These are phyloP conservation scores for Brevimyrus niger DNA, from an alignment of 2,113 vertebrate genomes.

Conservation along the genomic window DNA sequence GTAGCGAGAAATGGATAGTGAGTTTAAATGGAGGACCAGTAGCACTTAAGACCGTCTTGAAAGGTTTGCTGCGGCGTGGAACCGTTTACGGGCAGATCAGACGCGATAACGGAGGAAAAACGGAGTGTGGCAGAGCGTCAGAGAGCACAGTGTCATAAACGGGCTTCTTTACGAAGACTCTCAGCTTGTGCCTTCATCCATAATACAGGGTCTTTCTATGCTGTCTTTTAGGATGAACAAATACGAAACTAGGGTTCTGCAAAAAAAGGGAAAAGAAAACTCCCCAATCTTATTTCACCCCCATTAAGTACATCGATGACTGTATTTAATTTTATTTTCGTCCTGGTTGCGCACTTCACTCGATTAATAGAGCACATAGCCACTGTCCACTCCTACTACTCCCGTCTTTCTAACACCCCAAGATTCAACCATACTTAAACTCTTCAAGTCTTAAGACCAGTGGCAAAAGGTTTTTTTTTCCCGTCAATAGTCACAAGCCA, in stretches of 20 bases:
- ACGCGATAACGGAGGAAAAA: background rate
- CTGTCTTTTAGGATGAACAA: constrained; percentile 8
- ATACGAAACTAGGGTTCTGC: background rate
- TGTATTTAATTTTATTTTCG: background rate
- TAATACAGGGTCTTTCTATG: background rate
- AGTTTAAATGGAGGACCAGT: background rate
- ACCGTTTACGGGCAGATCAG: background rate
- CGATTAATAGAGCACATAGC: background rate
- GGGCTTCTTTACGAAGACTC: background rate
- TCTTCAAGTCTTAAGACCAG: background rate
- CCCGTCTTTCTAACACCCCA: background rate
- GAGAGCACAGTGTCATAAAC: background rate
- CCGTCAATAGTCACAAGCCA: background rate
- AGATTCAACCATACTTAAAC: background rate
- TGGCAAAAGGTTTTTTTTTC: background rate
- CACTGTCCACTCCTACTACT: background rate
- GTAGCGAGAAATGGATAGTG: background rate
- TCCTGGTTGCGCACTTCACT: background rate
- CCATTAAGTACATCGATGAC: background rate
- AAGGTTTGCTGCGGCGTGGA: background rate
- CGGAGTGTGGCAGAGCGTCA: background rate
- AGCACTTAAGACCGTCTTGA: background rate
- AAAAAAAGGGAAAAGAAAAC: background rate
- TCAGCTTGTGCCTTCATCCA: background rate
- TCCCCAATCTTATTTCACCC: background rate